These are phyloP conservation scores for Eumacrocentrus americanus DNA, from an alignment of 2,888 invertebrate species.

Conservation along the genomic window DNA sequence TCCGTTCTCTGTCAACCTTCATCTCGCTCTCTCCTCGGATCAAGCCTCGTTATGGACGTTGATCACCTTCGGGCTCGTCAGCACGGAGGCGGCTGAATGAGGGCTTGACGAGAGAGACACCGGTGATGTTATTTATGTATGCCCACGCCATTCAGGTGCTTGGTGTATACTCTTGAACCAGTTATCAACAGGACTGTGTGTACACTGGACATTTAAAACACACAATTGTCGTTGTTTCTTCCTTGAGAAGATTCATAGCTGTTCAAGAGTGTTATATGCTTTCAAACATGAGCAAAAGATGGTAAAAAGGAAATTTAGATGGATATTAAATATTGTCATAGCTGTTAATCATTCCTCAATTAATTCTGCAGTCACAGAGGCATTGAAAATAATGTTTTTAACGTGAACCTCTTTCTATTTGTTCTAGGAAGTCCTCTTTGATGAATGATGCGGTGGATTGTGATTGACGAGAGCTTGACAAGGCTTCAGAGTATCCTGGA, in stretches of 20 bases:
- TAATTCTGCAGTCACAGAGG: no score
- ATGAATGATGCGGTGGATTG: background rate
- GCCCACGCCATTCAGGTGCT: slow-evolving; percentile 7
- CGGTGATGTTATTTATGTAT: slow-evolving; percentile 14
- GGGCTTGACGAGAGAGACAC: slow-evolving; percentile 1
- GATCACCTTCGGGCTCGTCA: slow-evolving; percentile 12
- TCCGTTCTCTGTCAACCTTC: slow-evolving; percentile 25
- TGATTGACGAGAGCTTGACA: background rate
- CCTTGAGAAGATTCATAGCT: background rate
- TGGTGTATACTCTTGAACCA: background rate
- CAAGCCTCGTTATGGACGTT: background rate
- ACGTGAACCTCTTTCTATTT: background rate
- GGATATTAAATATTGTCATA: no score
- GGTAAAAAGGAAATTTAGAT: no score
- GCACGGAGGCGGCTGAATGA: slow-evolving; percentile 12
- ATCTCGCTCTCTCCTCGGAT: background rate
- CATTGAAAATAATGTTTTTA: no score
- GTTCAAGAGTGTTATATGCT: no score
- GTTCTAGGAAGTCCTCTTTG: background rate
- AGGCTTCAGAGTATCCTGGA: background rate
- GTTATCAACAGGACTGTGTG: background rate
- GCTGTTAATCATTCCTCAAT: no score
- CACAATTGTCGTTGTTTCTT: background rate
- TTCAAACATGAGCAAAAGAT: no score
- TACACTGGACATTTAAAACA: background rate